These are phyloP conservation scores for Druon quercuslanigerum DNA, from an alignment of 1,140 invertebrate genomes.

Conservation along the genomic window DNA sequence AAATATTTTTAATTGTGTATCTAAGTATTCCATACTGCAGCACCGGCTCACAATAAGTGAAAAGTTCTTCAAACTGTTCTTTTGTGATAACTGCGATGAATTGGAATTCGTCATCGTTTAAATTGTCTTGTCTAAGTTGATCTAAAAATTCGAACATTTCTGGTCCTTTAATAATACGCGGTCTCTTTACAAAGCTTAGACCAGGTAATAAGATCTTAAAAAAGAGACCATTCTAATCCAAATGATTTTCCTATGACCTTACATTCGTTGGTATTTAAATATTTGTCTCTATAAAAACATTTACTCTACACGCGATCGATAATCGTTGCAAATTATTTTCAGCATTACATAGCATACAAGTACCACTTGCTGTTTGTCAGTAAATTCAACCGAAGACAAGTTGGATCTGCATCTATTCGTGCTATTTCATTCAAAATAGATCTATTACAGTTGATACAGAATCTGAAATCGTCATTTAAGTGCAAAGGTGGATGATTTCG, in stretches of 20 bases:
- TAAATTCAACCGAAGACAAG: slow-evolving; percentile 19
- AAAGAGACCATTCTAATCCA: slow-evolving; percentile 32
- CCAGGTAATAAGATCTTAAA: slow-evolving; percentile 31
- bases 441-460: neutral
- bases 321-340: slow-evolving; percentile 21
- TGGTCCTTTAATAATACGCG: slow-evolving; percentile 3
- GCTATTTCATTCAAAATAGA: neutral
- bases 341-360: slow-evolving; percentile 34
- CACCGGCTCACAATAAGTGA: too few species aligned
- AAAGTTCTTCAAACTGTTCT: slow-evolving; percentile 28
- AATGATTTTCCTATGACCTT: slow-evolving; percentile 36
- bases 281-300: slow-evolving; percentile 34
- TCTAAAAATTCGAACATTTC: slow-evolving; percentile 35
- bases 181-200: slow-evolving; percentile 37
- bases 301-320: slow-evolving; percentile 28
- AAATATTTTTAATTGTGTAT: too few species aligned
- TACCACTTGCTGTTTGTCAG: neutral
- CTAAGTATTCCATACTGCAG: too few species aligned
- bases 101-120: slow-evolving; percentile 34
- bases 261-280: slow-evolving; percentile 35
- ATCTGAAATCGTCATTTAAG: neutral
- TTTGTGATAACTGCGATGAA: slow-evolving; percentile 12
- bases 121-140: slow-evolving; percentile 21
- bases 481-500: neutral
- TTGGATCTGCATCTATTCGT: neutral